Conservation (phyloP, 2,797 vertebrate species). For the Siniperca undulata region DNA sequence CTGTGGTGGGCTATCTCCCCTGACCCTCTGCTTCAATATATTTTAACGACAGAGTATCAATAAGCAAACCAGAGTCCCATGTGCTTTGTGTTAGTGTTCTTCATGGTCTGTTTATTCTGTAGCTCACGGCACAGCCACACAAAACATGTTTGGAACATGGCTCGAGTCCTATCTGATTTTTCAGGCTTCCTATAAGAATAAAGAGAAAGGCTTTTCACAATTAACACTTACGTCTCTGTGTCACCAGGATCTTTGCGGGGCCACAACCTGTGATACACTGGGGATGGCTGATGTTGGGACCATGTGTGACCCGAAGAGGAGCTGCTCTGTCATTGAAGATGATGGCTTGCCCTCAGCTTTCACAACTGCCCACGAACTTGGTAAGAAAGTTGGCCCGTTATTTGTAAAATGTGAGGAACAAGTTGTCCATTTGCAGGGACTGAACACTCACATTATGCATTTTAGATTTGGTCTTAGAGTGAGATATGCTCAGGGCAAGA, state of each 20-base stretch:
- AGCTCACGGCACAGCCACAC: constrained; percentile 27
- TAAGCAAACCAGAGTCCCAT: constrained; percentile 53
- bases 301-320: constrained; percentile 97
- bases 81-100: constrained; percentile 57
- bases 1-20: constrained; percentile 21
- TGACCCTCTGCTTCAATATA: constrained; percentile 30
- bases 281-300: constrained; percentile 99
- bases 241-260: constrained; percentile 93
- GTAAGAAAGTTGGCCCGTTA: constrained; percentile 76
- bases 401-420: neutral
- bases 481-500: constrained; percentile 11
- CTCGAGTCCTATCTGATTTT: constrained; percentile 14
- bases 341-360: constrained; percentile 96
- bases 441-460: neutral
- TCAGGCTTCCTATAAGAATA: neutral
- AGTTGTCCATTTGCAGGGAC: neutral
- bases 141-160: constrained; percentile 15
- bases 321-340: constrained; percentile 98
- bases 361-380: constrained; percentile 96
- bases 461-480: constrained; percentile 3
- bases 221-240: constrained; percentile 27
- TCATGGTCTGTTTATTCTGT: constrained; percentile 32
- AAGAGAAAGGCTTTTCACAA: neutral
- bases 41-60: constrained; percentile 49
- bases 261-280: constrained; percentile 95